These are phyloP conservation scores for Pseudomugil gertrudae DNA, from an alignment of 2,797 vertebrate genomes.

Conservation along the genomic window DNA sequence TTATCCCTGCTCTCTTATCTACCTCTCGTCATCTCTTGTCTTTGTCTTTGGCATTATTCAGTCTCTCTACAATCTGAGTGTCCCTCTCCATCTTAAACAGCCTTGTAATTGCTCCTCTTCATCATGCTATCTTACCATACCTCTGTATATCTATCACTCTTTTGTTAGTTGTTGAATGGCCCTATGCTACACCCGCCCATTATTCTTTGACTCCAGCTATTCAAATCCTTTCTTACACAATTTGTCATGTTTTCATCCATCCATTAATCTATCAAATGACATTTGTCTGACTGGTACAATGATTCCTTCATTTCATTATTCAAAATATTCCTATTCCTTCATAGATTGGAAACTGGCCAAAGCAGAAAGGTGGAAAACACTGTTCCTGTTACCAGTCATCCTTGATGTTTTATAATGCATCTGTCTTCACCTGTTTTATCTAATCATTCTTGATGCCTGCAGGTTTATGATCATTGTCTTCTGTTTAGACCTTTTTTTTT, in stretches of 20 bases:
- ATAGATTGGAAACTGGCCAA: slow-evolving; percentile 46
- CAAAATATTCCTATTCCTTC: slow-evolving; percentile 26
- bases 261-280: slow-evolving; percentile 46
- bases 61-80: slow-evolving; percentile 40
- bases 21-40: slow-evolving; percentile 59
- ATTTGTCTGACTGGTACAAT: slow-evolving; percentile 13
- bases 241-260: slow-evolving; percentile 38
- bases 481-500: background rate
- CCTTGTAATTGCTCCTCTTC: slow-evolving; percentile 64
- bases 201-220: slow-evolving; percentile 3
- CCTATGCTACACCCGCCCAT: slow-evolving; percentile 25
- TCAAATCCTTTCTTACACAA: slow-evolving; percentile 7
- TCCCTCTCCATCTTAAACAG: slow-evolving; percentile 59
- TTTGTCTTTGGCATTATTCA: slow-evolving; percentile 65
- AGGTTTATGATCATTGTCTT: background rate
- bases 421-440: slow-evolving; percentile 1
- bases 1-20: slow-evolving; percentile 43
- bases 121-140: slow-evolving; percentile 40
- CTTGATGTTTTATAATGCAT: slow-evolving; percentile 24
- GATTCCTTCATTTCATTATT: slow-evolving; percentile 43
- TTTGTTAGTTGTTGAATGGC: slow-evolving; percentile 24
- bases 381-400: slow-evolving; percentile 30
- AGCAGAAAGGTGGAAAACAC: slow-evolving; percentile 28
- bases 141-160: slow-evolving; percentile 29
- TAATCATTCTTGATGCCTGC: slow-evolving; percentile 18